These are phyloP conservation scores for Xenopus tropicalis DNA, from an alignment of 2,113 vertebrate genomes.

Conservation along the genomic window DNA sequence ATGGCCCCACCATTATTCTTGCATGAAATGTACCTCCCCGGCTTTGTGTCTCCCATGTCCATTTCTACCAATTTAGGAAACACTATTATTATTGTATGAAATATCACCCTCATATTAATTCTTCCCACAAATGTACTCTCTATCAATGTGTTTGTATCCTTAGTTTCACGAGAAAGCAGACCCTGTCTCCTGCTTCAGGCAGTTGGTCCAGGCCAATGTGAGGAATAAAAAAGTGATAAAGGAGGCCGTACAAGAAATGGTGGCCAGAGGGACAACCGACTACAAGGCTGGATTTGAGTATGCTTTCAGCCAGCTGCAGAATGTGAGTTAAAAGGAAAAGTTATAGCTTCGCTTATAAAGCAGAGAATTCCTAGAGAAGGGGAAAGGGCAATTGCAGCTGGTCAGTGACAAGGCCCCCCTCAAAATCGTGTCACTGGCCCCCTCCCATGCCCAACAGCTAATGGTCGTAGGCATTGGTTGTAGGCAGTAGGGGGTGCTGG, in stretches of 20 bases:
- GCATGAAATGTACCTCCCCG: not conserved
- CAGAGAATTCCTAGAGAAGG: too few species aligned
- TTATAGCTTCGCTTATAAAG: not conserved
- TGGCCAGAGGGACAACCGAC: conserved; percentile 93
- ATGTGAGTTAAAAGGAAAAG: conserved; percentile 70
- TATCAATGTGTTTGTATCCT: conserved; percentile 13
- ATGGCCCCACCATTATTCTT: conserved; percentile 5
- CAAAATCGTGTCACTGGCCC: too few species aligned
- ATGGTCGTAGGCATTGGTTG: too few species aligned
- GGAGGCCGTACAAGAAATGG: conserved; percentile 87
- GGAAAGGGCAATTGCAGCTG: too few species aligned
- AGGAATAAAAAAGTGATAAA: conserved; percentile 98
- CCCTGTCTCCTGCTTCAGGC: conserved; percentile 89
- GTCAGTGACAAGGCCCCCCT: too few species aligned
- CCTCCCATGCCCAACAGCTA: too few species aligned
- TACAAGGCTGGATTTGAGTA: conserved; percentile 98
- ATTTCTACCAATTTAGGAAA: not conserved
- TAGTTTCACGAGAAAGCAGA: conserved; percentile 96
- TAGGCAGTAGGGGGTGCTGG: too few species aligned
- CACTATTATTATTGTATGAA: not conserved
- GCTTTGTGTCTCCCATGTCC: conserved; percentile 5
- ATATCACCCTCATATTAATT: too few species aligned
- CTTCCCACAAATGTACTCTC: not conserved
- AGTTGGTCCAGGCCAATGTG: conserved; percentile 93
- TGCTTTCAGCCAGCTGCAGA: conserved; percentile 95